These are phyloP conservation scores for Parnassius apollo DNA, from an alignment of 2,888 invertebrate genomes.

Conservation along the genomic window DNA sequence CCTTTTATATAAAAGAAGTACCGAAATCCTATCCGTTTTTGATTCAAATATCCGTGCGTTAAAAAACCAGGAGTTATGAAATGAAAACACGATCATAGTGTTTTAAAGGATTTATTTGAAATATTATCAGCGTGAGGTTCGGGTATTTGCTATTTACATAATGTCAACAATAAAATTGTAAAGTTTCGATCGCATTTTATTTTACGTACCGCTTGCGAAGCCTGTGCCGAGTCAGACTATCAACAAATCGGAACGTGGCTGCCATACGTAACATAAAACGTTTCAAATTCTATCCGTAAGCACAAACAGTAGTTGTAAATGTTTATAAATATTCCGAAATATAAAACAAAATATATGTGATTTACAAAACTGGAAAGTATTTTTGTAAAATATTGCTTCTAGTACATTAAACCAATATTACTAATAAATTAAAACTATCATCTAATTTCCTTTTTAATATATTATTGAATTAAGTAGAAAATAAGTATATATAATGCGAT, in stretches of 20 bases:
- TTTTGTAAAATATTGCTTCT: conserved; percentile 15
- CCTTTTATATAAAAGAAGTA: too few relatives aligned
- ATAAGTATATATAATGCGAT: conserved; percentile 15
- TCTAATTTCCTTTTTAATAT: conserved; percentile 5
- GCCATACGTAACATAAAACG: conserved; percentile 13
- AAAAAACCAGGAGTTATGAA: conserved; percentile 6
- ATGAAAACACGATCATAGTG: conserved; percentile 39
- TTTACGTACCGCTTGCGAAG: neutral
- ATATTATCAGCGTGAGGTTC: conserved; percentile 64
- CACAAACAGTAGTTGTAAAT: neutral
- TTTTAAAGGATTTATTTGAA: conserved; percentile 68
- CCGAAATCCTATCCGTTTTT: too few relatives aligned
- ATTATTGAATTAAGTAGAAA: neutral
- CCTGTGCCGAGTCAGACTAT: neutral
- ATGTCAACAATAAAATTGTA: conserved; percentile 31
- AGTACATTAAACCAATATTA: conserved; percentile 5
- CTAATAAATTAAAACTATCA: conserved; percentile 12
- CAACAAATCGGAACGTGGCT: conserved; percentile 6
- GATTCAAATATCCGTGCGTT: too few relatives aligned
- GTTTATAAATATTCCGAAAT: neutral
- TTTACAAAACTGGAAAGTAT: neutral
- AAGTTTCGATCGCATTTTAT: conserved; percentile 6
- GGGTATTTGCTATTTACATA: conserved; percentile 62
- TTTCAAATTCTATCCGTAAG: neutral
- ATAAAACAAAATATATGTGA: neutral